Conservation (phyloP, 2,797 vertebrate species). For the Trematomus bernacchii region DNA sequence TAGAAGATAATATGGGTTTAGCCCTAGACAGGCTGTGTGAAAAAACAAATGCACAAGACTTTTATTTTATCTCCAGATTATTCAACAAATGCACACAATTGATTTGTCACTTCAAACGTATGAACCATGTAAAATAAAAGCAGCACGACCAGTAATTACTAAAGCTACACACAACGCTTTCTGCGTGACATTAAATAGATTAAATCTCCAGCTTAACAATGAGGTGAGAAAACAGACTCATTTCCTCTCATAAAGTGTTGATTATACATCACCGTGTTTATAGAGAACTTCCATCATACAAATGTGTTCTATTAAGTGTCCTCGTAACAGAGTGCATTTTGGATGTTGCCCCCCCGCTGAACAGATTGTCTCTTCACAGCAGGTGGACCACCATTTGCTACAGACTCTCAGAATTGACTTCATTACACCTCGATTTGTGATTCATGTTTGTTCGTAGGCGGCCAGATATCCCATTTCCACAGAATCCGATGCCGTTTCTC, state of each 20-base stretch:
- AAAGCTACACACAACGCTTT: constrained; percentile 27
- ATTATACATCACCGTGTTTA: constrained; percentile 84
- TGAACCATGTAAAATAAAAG: constrained; percentile 28
- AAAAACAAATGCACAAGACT: neutral
- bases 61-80: constrained; percentile 7
- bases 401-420: constrained; percentile 88
- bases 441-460: constrained; percentile 82
- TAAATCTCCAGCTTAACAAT: constrained; percentile 50
- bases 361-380: constrained; percentile 87
- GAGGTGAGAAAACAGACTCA: constrained; percentile 55
- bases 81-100: constrained; percentile 31
- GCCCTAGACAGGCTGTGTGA: neutral
- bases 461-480: constrained; percentile 70
- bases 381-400: constrained; percentile 82
- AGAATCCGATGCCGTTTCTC: constrained; percentile 52
- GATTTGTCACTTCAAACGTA: constrained; percentile 50
- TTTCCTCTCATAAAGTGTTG: constrained; percentile 64
- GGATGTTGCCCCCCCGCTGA: constrained; percentile 72
- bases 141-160: constrained; percentile 44
- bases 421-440: constrained; percentile 88
- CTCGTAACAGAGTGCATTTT: constrained; percentile 79
- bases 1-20: constrained; percentile 17
- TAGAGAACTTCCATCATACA: constrained; percentile 80
- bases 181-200: constrained; percentile 64
- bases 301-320: constrained; percentile 86